These are phyloP conservation scores for Coilia nasus DNA, from an alignment of 2,797 vertebrate genomes.

Conservation along the genomic window DNA sequence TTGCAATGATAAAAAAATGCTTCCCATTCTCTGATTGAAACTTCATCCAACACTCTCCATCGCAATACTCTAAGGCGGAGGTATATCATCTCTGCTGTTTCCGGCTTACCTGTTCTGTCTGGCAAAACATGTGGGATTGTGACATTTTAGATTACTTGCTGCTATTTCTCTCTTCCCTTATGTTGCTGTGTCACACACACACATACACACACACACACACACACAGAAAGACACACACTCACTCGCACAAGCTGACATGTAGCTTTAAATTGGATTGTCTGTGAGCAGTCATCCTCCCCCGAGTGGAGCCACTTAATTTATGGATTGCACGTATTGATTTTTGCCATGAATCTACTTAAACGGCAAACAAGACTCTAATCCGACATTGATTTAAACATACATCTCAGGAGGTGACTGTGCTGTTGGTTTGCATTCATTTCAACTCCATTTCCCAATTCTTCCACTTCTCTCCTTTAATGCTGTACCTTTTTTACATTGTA, in stretches of 20 bases:
- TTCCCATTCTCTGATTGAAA: background rate
- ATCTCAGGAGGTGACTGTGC: background rate
- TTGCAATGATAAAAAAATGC: too few species aligned
- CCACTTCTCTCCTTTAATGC: background rate
- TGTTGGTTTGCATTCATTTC: background rate
- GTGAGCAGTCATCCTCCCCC: background rate
- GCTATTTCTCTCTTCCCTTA: background rate
- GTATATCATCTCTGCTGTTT: background rate
- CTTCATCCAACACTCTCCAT: background rate
- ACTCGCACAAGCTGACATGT: conserved; percentile 27
- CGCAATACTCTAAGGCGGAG: background rate
- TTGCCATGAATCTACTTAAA: conserved; percentile 7
- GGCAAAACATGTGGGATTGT: background rate
- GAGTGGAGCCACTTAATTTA: conserved; percentile 3
- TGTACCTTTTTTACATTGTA: background rate
- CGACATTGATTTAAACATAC: background rate
- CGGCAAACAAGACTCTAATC: conserved; percentile 8
- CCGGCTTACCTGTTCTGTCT: background rate
- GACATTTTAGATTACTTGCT: background rate
- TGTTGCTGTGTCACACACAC: background rate
- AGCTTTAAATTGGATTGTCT: conserved; percentile 1
- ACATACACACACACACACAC: conserved; percentile 16
- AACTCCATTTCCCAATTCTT: background rate
- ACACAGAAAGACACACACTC: conserved; percentile 25
- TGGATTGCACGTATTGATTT: conserved; percentile 27